Conservation (phyloP, 2,113 vertebrate genomes). For the Anarrhichthys ocellatus region DNA sequence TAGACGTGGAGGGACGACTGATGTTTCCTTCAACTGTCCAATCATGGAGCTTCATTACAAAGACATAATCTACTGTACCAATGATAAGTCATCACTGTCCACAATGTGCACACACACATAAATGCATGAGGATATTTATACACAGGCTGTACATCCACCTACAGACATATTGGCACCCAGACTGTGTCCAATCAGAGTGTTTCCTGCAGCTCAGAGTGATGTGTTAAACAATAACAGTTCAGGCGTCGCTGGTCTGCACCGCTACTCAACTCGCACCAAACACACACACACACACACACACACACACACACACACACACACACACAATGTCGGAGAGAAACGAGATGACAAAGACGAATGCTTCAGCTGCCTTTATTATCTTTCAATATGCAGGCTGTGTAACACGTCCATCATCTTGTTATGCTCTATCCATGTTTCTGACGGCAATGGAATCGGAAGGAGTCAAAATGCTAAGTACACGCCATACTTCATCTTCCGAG, state of each 20-base stretch:
- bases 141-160: constrained; percentile 24
- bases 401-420: constrained; percentile 66
- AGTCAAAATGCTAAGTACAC: constrained; percentile 51
- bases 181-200: constrained; percentile 35
- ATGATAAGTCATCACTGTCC: constrained; percentile 46
- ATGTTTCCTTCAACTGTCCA: constrained; percentile 28
- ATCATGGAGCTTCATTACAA: constrained; percentile 22
- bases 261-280: constrained; percentile 21
- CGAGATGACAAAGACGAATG: constrained; percentile 63
- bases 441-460: constrained; percentile 41
- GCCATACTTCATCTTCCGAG: constrained; percentile 52
- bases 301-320: constrained; percentile 39
- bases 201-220: constrained; percentile 51
- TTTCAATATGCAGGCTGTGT: constrained; percentile 61
- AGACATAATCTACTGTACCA: constrained; percentile 30
- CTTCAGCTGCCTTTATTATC: constrained; percentile 61
- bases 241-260: constrained; percentile 2
- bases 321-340: constrained; percentile 15
- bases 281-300: constrained; percentile 33
- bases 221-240: constrained; percentile 51
- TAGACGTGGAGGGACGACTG: neutral
- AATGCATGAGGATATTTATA: constrained; percentile 19
- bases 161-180: constrained; percentile 23
- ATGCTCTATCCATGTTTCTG: constrained; percentile 57
- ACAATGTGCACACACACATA: constrained; percentile 24